phyloP scores from a whole-genome alignment of 2,797 vertebrate genomes.

The Ispidina lecontei region DNA sequence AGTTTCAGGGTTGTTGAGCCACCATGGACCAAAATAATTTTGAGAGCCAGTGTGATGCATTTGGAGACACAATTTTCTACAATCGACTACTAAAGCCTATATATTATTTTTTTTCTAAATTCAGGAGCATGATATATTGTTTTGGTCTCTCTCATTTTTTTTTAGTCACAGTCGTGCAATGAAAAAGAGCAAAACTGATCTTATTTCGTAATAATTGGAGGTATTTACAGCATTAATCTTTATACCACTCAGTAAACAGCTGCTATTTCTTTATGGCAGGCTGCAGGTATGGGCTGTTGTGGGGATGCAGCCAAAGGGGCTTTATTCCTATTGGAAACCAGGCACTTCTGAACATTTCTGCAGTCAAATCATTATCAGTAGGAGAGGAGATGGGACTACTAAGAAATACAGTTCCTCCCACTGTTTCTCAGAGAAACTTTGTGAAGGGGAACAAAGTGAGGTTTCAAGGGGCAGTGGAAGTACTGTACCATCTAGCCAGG shows the following conservation, averaged over 20 bases:
- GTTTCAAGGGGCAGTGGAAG: background rate
- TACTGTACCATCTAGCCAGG: background rate
- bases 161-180: background rate
- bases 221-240: conserved; percentile 6
- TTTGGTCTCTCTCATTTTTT: background rate
- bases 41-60: background rate
- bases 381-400: background rate
- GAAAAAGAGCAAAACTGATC: background rate
- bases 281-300: background rate
- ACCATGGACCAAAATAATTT: background rate
- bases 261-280: conserved; percentile 1
- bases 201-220: conserved; percentile 12
- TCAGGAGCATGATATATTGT: background rate
- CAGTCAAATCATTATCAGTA: background rate
- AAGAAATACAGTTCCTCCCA: background rate
- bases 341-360: background rate
- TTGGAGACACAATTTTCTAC: background rate
- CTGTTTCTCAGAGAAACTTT: background rate
- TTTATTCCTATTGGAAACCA: background rate
- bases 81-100: background rate
- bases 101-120: background rate
- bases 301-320: background rate
- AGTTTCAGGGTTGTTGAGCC: background rate
- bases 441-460: background rate
- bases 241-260: background rate